These are phyloP conservation scores for Enteromius paludinosus DNA, from an alignment of 2,797 vertebrate species.

Conservation along the genomic window DNA sequence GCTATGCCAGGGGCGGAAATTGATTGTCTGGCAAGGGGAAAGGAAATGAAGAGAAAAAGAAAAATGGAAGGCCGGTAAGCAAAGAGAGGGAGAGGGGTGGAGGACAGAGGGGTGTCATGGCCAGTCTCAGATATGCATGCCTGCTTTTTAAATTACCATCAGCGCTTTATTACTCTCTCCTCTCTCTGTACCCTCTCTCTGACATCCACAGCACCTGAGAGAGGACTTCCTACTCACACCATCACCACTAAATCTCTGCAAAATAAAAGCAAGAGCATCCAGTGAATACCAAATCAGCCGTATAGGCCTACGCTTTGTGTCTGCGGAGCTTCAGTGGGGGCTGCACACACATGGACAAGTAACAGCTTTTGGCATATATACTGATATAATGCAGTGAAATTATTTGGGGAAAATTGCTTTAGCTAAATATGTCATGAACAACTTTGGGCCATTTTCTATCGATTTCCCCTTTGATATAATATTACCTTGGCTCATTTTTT, in stretches of 20 bases:
- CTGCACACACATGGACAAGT: neutral
- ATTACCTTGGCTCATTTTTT: neutral
- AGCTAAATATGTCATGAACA: constrained; percentile 17
- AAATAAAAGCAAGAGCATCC: constrained; percentile 56
- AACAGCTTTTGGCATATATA: constrained; percentile 16
- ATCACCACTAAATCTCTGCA: constrained; percentile 47
- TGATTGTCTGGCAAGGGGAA: constrained; percentile 72
- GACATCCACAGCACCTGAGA: constrained; percentile 51
- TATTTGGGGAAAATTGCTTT: constrained; percentile 14
- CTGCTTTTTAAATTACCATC: constrained; percentile 66
- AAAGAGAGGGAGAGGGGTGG: constrained; percentile 51
- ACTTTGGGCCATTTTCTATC: constrained; percentile 5
- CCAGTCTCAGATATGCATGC: constrained; percentile 66
- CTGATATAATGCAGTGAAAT: neutral
- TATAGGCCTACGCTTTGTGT: constrained; percentile 17
- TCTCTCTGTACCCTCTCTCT: constrained; percentile 58
- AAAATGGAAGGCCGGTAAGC: constrained; percentile 71
- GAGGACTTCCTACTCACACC: constrained; percentile 43
- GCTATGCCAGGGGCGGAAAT: constrained; percentile 73
- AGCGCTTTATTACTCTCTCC: constrained; percentile 64
- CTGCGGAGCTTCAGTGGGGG: neutral
- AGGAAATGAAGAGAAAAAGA: constrained; percentile 80
- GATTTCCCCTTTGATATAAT: constrained; percentile 16
- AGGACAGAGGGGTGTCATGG: constrained; percentile 63
- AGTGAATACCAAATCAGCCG: constrained; percentile 53